Evolutionary conservation across 2,888 invertebrate genomes (phyloP).

Genomic region (Venustoraphidia nigricollis): DNA sequence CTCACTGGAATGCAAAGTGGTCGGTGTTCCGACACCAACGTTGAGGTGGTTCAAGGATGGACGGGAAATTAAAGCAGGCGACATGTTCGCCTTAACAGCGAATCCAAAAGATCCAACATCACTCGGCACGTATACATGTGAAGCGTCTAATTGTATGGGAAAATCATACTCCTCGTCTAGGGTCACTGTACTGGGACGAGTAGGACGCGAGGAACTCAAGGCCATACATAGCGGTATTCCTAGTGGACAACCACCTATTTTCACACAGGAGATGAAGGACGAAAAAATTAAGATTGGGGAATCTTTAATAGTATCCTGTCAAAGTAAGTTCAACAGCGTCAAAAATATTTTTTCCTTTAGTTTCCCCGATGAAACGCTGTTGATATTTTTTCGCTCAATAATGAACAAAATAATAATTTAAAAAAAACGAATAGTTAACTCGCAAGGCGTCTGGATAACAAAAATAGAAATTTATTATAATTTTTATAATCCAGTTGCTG

Average conservation of each 20-base stretch:
- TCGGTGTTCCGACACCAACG: constrained; percentile 70
- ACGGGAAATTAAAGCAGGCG: constrained; percentile 76
- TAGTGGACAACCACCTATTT: constrained; percentile 61
- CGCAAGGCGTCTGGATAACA: background rate
- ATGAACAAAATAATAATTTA: too few relatives aligned
- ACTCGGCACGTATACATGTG: constrained; percentile 74
- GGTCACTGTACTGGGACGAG: constrained; percentile 61
- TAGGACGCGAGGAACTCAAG: too few relatives aligned
- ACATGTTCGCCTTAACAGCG: constrained; percentile 74
- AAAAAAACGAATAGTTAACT: too few relatives aligned
- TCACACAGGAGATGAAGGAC: constrained; percentile 58
- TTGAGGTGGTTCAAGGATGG: constrained; percentile 68
- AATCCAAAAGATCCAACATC: constrained; percentile 75
- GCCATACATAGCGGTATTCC: constrained; percentile 28
- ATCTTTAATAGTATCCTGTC: constrained; percentile 53
- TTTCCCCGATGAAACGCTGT: too few relatives aligned
- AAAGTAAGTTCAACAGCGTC: constrained; percentile 33
- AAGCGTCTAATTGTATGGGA: constrained; percentile 82
- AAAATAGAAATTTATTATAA: constrained; percentile 2
- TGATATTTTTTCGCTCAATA: too few relatives aligned
- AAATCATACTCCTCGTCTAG: constrained; percentile 67
- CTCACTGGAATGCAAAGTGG: constrained; percentile 79
- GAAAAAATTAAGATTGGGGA: constrained; percentile 67
- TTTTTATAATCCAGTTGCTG: constrained; percentile 38
- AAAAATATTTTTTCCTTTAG: too few relatives aligned